phyloP scores from a whole-genome alignment of 2,888 invertebrate genomes.

The Aleiodes alternator region DNA sequence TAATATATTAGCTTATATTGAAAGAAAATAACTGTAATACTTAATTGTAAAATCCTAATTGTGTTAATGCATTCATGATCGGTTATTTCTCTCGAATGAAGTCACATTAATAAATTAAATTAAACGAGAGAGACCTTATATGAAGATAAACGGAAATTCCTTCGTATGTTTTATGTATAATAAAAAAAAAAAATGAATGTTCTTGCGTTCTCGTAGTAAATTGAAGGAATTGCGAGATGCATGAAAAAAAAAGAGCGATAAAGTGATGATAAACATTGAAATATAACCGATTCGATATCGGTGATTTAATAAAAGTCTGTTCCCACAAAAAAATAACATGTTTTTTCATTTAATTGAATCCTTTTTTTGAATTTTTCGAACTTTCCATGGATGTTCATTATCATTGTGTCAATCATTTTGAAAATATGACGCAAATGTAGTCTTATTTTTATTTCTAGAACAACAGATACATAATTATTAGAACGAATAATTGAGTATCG shows the following conservation, averaged over 20 bases:
- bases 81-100: too few relatives aligned
- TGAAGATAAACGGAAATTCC: slow-evolving; percentile 6
- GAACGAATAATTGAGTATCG: background rate
- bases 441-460: slow-evolving; percentile 24
- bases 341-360: slow-evolving; percentile 26
- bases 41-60: slow-evolving; percentile 39
- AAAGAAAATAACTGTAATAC: slow-evolving; percentile 26
- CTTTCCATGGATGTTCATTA: background rate
- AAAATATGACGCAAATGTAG: background rate
- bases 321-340: slow-evolving; percentile 22
- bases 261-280: slow-evolving; percentile 8
- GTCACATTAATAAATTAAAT: background rate
- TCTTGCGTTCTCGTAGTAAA: slow-evolving; percentile 37
- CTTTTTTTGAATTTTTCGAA: slow-evolving; percentile 2
- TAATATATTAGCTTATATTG: slow-evolving; percentile 49
- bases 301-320: slow-evolving; percentile 45
- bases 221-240: slow-evolving; percentile 27
- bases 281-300: slow-evolving; percentile 25
- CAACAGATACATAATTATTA: slow-evolving; percentile 42
- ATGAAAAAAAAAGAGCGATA: slow-evolving; percentile 13
- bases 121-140: background rate
- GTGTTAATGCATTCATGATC: slow-evolving; percentile 23
- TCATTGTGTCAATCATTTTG: slow-evolving; percentile 14
- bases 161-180: slow-evolving; percentile 40
- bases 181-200: slow-evolving; percentile 19